These are phyloP conservation scores for Aspidoscelis tigris DNA, from an alignment of 2,113 vertebrate genomes.

Conservation along the genomic window DNA sequence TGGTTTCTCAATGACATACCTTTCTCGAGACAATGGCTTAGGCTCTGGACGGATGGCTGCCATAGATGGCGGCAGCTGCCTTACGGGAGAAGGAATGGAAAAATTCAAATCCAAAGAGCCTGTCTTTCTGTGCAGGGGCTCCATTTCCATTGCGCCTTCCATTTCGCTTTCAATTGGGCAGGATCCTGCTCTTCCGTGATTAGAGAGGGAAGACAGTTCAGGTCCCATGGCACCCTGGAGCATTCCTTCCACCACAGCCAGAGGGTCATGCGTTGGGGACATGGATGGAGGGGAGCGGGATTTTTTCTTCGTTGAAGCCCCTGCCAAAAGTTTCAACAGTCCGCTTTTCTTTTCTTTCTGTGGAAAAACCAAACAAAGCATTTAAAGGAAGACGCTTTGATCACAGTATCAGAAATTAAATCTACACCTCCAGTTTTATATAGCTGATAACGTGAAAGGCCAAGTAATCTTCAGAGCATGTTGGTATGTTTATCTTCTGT, in stretches of 20 bases:
- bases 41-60: constrained; percentile 89
- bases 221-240: constrained; percentile 82
- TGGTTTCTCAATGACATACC: constrained; percentile 74
- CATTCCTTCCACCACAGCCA: constrained; percentile 69
- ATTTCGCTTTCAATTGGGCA: constrained; percentile 96
- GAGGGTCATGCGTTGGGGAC: constrained; percentile 88
- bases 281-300: constrained; percentile 90
- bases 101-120: constrained; percentile 97
- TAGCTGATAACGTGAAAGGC: not conserved
- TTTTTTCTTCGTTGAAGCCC: constrained; percentile 95
- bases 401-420: constrained; percentile 23
- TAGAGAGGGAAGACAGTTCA: constrained; percentile 76
- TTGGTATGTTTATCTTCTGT: not conserved
- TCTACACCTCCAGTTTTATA: not conserved
- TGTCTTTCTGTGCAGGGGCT: constrained; percentile 95
- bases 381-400: not conserved
- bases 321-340: constrained; percentile 92
- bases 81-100: constrained; percentile 87
- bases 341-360: constrained; percentile 96
- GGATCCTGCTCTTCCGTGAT: constrained; percentile 89
- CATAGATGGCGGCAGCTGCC: constrained; percentile 83
- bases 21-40: constrained; percentile 92
- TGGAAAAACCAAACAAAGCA: constrained; percentile 57
- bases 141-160: constrained; percentile 92
- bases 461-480: not conserved